A percentile compares a stretch with the other conserved stretches of the same genome.
These are phyloP conservation scores for Polymixis flavicincta DNA, from an alignment of 2,888 invertebrate species.

Conservation along the genomic window DNA sequence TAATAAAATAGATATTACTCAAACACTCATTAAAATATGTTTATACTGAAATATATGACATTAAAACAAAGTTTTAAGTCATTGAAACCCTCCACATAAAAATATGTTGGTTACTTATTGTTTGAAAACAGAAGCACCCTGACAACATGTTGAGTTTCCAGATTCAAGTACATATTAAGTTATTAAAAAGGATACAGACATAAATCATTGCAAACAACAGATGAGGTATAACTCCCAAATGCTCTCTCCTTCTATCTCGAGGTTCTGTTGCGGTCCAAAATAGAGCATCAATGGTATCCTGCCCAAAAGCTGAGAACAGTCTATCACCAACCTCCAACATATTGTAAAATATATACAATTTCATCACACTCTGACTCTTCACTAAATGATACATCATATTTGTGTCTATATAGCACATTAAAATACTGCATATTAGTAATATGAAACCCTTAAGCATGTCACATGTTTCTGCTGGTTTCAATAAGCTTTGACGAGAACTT, in stretches of 20 bases:
- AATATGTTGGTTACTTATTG: not conserved
- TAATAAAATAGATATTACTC: conserved; percentile 1
- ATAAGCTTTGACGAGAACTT: conserved; percentile 88
- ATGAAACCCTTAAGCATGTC: conserved; percentile 98
- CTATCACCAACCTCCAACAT: conserved; percentile 99
- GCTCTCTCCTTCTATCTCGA: conserved; percentile 94
- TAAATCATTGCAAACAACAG: conserved; percentile 97
- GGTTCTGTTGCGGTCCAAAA: conserved; percentile 99
- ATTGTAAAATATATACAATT: conserved; percentile 99
- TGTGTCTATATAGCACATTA: conserved; percentile 98
- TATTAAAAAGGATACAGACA: conserved; percentile 96
- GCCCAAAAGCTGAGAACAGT: conserved; percentile 98
- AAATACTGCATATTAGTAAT: conserved; percentile 94
- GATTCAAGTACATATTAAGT: not conserved
- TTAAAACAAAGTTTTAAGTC: not conserved
- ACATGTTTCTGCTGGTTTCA: conserved; percentile 98
- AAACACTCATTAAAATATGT: not conserved
- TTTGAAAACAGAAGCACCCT: not conserved
- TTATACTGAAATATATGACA: not conserved
- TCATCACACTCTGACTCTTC: conserved; percentile 99
- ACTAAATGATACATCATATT: conserved; percentile 99
- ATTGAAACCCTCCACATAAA: not conserved
- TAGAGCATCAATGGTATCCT: conserved; percentile 99
- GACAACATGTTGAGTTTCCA: not conserved
- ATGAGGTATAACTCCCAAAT: conserved; percentile 97